Evolutionary conservation across 2,113 vertebrate genomes (phyloP).

Genomic region (Percina caprodes): DNA sequence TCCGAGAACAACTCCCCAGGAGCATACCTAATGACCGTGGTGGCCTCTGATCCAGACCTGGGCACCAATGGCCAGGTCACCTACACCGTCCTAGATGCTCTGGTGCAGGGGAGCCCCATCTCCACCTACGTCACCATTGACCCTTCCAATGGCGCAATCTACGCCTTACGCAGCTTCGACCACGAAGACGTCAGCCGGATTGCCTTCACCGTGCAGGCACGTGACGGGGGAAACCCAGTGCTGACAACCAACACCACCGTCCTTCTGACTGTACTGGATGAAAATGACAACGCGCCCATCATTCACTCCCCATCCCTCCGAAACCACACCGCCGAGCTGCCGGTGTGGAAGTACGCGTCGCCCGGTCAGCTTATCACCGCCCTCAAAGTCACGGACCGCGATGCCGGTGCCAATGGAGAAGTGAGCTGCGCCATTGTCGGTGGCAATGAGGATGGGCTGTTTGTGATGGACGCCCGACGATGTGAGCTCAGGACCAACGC

Average conservation of each 20-base stretch:
- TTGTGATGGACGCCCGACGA: slow-evolving; percentile 90
- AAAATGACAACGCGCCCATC: slow-evolving; percentile 94
- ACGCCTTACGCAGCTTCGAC: slow-evolving; percentile 94
- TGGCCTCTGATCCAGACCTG: slow-evolving; percentile 93
- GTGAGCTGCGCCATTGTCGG: slow-evolving; percentile 90
- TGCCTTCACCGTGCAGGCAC: slow-evolving; percentile 91
- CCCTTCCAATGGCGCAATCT: slow-evolving; percentile 94
- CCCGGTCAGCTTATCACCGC: slow-evolving; percentile 89
- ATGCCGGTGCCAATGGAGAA: slow-evolving; percentile 94
- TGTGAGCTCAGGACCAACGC: slow-evolving; percentile 94
- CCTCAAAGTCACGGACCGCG: slow-evolving; percentile 91
- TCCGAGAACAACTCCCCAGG: slow-evolving; percentile 97
- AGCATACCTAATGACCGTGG: slow-evolving; percentile 92
- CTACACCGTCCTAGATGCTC: slow-evolving; percentile 91
- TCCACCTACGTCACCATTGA: slow-evolving; percentile 96
- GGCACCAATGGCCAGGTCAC: slow-evolving; percentile 96
- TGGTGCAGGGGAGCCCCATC: slow-evolving; percentile 88
- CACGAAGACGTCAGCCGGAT: slow-evolving; percentile 94
- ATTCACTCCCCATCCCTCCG: slow-evolving; percentile 88
- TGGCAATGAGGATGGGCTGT: slow-evolving; percentile 91
- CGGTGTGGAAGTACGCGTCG: slow-evolving; percentile 90
- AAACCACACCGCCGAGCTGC: slow-evolving; percentile 92
- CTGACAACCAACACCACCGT: slow-evolving; percentile 90
- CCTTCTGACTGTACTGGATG: slow-evolving; percentile 92
- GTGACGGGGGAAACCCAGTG: slow-evolving; percentile 88